These are phyloP conservation scores for Tympanoctomys barrerae DNA, from an alignment of 2,797 vertebrate genomes.

Conservation along the genomic window DNA sequence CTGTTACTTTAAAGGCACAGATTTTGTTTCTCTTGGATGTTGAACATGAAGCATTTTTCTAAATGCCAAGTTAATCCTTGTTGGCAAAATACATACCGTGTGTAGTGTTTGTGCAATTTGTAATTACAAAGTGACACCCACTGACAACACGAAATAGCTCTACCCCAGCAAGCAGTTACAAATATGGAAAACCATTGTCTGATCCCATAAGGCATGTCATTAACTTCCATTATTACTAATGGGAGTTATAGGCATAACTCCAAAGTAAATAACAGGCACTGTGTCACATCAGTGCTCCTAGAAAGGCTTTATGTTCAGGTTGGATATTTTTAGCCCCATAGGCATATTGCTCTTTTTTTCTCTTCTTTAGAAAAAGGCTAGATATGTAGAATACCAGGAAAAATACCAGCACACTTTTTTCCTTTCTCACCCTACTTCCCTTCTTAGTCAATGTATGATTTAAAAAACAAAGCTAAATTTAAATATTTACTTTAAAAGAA, in stretches of 20 bases:
- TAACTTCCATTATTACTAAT: constrained; percentile 84
- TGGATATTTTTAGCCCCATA: constrained; percentile 57
- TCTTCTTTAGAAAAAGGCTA: constrained; percentile 37
- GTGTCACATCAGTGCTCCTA: constrained; percentile 55
- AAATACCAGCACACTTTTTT: background rate
- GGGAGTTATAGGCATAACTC: constrained; percentile 74
- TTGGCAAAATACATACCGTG: constrained; percentile 82
- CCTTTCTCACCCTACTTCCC: background rate
- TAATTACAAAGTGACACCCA: constrained; percentile 83
- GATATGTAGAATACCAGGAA: constrained; percentile 11
- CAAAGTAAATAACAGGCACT: constrained; percentile 76
- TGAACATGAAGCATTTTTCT: constrained; percentile 76
- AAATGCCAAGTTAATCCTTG: constrained; percentile 80
- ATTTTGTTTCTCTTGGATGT: constrained; percentile 71
- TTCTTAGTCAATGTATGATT: background rate
- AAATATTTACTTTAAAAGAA: constrained; percentile 51
- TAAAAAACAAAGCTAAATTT: constrained; percentile 7
- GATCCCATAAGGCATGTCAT: constrained; percentile 76
- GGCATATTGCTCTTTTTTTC: constrained; percentile 53
- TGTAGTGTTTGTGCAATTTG: constrained; percentile 79
- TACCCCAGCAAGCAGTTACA: constrained; percentile 68
- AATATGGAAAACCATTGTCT: constrained; percentile 80
- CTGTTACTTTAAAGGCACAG: constrained; percentile 70
- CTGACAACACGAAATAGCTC: constrained; percentile 77
- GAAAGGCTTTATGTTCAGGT: constrained; percentile 74